A percentile compares a stretch with the other conserved stretches of the same genome.
These are phyloP conservation scores for Mionectes olivaceus DNA, from an alignment of 2,797 vertebrate genomes.

Conservation along the genomic window DNA sequence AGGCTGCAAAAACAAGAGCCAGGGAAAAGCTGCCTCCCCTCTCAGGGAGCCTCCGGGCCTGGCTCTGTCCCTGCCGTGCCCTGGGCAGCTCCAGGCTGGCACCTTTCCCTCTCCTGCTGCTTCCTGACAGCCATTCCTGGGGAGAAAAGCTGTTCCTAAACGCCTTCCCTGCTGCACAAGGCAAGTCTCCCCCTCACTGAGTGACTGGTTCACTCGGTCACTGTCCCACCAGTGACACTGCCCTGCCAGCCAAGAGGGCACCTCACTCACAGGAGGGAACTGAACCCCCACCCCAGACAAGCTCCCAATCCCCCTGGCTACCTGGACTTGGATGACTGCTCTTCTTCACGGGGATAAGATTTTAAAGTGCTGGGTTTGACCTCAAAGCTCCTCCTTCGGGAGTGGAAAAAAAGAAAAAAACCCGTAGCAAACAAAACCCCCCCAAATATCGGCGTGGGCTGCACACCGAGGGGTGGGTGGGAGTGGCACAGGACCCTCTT, in stretches of 20 bases:
- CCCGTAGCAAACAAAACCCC: accelerated
- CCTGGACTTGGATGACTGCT: not conserved
- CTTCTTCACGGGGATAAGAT: accelerated
- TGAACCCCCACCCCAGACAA: not conserved
- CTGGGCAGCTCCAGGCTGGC: not conserved
- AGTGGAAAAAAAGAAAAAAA: not conserved
- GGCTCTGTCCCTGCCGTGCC: not conserved
- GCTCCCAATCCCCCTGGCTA: not conserved
- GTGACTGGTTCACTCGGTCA: not conserved
- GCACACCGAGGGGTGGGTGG: not conserved
- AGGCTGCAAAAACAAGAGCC: not conserved
- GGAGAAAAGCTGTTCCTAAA: not conserved
- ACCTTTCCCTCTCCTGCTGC: not conserved
- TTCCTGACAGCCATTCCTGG: not conserved
- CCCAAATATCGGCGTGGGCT: not conserved
- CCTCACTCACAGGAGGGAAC: not conserved
- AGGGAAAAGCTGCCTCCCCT: not conserved
- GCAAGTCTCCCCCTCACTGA: not conserved
- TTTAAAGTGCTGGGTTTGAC: not conserved
- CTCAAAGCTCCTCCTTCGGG: not conserved
- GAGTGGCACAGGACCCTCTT: not conserved
- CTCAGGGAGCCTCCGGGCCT: not conserved
- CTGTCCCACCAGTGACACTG: accelerated
- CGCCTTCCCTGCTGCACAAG: not conserved
- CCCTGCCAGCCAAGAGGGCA: not conserved